Conservation (phyloP, 2,888 invertebrate species). For the Pyrgus malvae region DNA sequence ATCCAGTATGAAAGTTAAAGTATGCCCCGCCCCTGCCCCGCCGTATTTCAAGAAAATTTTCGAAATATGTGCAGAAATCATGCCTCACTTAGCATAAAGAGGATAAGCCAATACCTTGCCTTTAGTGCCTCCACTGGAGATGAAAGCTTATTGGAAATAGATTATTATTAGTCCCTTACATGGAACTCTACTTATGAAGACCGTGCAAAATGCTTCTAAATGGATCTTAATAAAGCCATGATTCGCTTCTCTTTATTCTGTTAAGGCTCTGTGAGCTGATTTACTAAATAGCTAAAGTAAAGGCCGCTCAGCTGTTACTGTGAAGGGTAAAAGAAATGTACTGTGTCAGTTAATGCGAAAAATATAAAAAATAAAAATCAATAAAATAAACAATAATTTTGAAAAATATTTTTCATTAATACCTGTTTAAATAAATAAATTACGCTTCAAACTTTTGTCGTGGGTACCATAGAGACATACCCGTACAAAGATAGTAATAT, state of each 20-base stretch:
- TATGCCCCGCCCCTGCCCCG: neutral
- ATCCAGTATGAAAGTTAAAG: constrained; percentile 1
- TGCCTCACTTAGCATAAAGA: neutral
- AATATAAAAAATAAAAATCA: no score
- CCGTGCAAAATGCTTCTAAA: constrained; percentile 2
- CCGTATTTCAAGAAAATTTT: neutral
- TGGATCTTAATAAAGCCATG: constrained; percentile 7
- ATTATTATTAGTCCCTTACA: constrained; percentile 40
- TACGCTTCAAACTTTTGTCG: no score
- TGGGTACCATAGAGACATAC: no score
- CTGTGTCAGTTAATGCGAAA: no score
- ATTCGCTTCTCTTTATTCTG: neutral
- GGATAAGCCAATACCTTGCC: neutral
- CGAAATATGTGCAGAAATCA: constrained; percentile 3
- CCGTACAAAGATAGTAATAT: no score
- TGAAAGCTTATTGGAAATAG: constrained; percentile 56
- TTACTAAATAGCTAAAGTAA: neutral
- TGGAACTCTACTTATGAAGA: constrained; percentile 33
- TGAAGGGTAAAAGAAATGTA: no score
- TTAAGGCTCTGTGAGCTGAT: neutral
- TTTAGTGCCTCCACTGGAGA: constrained; percentile 45
- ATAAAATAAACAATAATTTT: no score
- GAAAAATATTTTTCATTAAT: no score
- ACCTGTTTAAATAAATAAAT: no score
- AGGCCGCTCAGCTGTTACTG: no score